Evolutionary conservation across 2,797 vertebrate species (phyloP).

Genomic region (Menidia menidia): DNA sequence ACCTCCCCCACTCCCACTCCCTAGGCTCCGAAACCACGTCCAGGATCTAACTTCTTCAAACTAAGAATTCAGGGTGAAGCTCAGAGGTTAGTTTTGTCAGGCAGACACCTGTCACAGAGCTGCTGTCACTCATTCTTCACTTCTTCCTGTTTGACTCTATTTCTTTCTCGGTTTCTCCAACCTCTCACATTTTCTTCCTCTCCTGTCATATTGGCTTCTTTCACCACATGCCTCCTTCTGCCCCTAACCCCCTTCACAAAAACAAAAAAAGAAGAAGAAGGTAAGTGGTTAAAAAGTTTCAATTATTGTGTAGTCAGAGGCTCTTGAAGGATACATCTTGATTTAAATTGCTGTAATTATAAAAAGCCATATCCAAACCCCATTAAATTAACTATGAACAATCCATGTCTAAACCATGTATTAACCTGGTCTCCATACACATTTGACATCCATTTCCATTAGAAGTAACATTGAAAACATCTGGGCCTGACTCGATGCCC

Average conservation of each 20-base stretch:
- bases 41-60: background rate
- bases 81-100: conserved; percentile 34
- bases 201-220: background rate
- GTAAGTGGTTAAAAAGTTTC: too few species aligned
- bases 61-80: conserved; percentile 2
- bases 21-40: background rate
- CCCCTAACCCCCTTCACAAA: too few species aligned
- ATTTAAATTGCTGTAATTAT: too few species aligned
- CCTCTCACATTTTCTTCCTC: background rate
- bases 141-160: background rate
- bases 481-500: background rate
- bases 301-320: too few species aligned
- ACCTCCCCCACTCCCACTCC: too few species aligned
- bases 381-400: too few species aligned
- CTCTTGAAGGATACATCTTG: too few species aligned
- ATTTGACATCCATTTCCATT: background rate
- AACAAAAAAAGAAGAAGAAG: too few species aligned
- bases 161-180: background rate
- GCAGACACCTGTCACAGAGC: background rate
- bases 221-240: background rate
- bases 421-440: background rate
- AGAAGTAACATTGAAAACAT: background rate
- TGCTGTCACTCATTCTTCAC: conserved; percentile 6
- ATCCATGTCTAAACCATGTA: too few species aligned
- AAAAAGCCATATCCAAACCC: too few species aligned